phyloP scores from a whole-genome alignment of 2,888 invertebrate species.

The Drepanosiphum platanoidis region DNA sequence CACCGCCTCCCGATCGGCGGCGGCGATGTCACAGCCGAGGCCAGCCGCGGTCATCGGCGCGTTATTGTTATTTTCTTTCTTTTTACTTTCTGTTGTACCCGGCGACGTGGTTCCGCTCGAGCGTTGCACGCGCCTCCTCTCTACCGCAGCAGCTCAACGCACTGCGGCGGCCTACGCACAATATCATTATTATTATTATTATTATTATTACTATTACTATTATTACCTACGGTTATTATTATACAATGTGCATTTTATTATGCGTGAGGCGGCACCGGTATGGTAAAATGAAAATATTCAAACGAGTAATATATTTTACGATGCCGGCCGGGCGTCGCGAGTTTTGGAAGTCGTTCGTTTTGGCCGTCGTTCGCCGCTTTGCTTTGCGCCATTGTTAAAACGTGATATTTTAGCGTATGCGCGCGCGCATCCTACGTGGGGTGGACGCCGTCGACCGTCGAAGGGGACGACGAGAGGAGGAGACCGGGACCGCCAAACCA shows the following conservation, averaged over 20 bases:
- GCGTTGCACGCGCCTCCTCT: not conserved
- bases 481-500: slow-evolving; percentile 32
- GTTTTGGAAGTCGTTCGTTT: not conserved
- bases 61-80: not conserved
- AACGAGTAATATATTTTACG: too few species aligned
- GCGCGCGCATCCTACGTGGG: not conserved
- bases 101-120: not conserved
- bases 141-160: not conserved
- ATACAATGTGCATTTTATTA: not conserved
- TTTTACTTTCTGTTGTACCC: not conserved
- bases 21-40: not conserved
- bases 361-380: not conserved
- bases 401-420: not conserved
- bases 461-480: not conserved
- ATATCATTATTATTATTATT: not conserved
- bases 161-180: not conserved
- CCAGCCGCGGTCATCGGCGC: not conserved
- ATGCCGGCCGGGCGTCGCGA: too few species aligned
- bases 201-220: not conserved
- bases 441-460: not conserved
- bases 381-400: not conserved
- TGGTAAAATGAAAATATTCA: not conserved
- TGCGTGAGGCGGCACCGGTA: too few species aligned
- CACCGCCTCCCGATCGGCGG: not conserved
- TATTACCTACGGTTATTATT: not conserved